These are phyloP conservation scores for Neodiprion fabricii DNA, from an alignment of 1,140 invertebrate species.

Conservation along the genomic window DNA sequence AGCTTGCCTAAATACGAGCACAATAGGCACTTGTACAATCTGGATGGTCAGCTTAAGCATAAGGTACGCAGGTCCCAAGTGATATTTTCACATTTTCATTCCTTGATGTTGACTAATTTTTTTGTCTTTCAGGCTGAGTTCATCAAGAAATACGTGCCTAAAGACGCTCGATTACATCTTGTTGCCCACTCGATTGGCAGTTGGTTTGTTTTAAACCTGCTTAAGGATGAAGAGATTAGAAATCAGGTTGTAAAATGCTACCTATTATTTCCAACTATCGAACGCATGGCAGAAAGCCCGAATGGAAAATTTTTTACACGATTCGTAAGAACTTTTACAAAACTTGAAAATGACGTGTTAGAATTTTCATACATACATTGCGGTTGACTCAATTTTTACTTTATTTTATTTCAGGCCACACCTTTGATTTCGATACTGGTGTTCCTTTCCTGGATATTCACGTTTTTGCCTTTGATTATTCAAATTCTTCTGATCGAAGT, in stretches of 20 bases:
- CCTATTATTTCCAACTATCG: slow-evolving; percentile 84
- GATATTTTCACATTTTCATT: slow-evolving; percentile 7
- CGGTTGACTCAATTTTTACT: slow-evolving; percentile 16
- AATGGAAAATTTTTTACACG: slow-evolving; percentile 71
- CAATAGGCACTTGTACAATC: slow-evolving; percentile 67
- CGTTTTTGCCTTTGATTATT: slow-evolving; percentile 65
- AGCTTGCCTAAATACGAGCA: slow-evolving; percentile 58
- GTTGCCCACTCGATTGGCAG: slow-evolving; percentile 87
- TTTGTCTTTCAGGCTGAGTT: slow-evolving; percentile 66
- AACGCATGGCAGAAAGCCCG: slow-evolving; percentile 74
- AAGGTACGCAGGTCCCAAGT: slow-evolving; percentile 60
- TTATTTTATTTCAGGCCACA: slow-evolving; percentile 41
- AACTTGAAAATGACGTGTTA: slow-evolving; percentile 17
- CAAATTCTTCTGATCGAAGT: slow-evolving; percentile 60
- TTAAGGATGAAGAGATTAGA: slow-evolving; percentile 65
- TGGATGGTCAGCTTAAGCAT: slow-evolving; percentile 81
- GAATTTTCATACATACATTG: slow-evolving; percentile 14
- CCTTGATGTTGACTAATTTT: slow-evolving; percentile 24
- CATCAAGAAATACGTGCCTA: slow-evolving; percentile 74
- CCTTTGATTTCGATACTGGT: slow-evolving; percentile 64
- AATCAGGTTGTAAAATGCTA: slow-evolving; percentile 65
- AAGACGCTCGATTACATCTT: slow-evolving; percentile 71
- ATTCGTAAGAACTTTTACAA: slow-evolving; percentile 49
- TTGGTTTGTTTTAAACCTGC: slow-evolving; percentile 78
- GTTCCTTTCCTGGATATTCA: slow-evolving; percentile 66